Evolutionary conservation across 2,797 vertebrate species (phyloP).

Genomic region (Argya squamiceps): DNA sequence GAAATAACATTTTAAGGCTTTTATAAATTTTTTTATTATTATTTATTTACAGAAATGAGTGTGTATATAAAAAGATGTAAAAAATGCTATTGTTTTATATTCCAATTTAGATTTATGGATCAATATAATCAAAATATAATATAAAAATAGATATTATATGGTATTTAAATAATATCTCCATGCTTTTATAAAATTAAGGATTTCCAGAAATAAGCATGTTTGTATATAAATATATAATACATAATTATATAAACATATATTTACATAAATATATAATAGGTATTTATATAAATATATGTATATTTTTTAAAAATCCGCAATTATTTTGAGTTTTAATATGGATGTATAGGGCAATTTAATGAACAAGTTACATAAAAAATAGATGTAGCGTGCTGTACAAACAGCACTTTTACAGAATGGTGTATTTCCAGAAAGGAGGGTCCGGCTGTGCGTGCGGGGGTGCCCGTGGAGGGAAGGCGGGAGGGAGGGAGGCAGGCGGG

Average conservation of each 20-base stretch:
- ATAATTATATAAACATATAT: too few relatives aligned
- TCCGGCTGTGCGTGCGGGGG: neutral
- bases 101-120: neutral
- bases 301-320: too few relatives aligned
- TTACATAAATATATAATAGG: too few relatives aligned
- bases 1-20: neutral
- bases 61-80: neutral
- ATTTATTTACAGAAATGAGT: neutral
- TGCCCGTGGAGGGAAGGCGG: too few relatives aligned
- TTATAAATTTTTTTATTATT: neutral
- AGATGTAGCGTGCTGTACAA: fast-evolving
- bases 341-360: too few relatives aligned
- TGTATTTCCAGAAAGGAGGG: neutral
- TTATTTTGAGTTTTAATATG: neutral
- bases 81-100: neutral
- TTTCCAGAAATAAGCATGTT: neutral
- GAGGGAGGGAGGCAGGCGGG: neutral
- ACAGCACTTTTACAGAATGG: fast-evolving
- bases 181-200: neutral
- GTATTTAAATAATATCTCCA: neutral
- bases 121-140: neutral
- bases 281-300: too few relatives aligned
- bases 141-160: neutral
- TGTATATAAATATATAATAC: too few relatives aligned
- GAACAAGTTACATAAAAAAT: fast-evolving